Conservation (phyloP, 2,113 vertebrate species). For the Paraplagusia blochii region DNA sequence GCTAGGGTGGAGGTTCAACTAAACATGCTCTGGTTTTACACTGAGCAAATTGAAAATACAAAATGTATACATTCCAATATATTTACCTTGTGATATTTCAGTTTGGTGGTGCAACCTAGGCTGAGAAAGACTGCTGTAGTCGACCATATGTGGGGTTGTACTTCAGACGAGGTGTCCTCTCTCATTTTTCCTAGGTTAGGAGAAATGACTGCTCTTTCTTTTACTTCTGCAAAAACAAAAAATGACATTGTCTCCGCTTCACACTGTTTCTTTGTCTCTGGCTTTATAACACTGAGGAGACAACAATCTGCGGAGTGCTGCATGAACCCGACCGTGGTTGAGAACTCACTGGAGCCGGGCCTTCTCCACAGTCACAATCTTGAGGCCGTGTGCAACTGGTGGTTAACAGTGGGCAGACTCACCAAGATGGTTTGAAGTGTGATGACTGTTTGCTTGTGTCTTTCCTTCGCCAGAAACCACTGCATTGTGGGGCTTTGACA, state of each 20-base stretch:
- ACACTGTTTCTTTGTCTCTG: conserved; percentile 10
- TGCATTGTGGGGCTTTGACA: conserved; percentile 16
- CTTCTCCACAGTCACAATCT: conserved; percentile 7
- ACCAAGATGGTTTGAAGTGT: conserved; percentile 23
- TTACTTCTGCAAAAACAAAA: too few species aligned
- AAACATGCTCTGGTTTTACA: too few species aligned
- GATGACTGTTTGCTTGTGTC: conserved; percentile 19
- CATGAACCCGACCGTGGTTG: conserved; percentile 32
- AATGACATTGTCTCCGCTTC: conserved; percentile 10
- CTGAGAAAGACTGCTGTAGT: too few species aligned
- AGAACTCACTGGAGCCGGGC: conserved; percentile 3
- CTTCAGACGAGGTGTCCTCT: too few species aligned
- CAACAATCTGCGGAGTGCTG: conserved; percentile 9
- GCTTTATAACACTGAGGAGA: conserved; percentile 14
- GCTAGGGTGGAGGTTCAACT: too few species aligned
- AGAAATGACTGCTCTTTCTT: too few species aligned
- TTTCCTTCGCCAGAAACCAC: conserved; percentile 32
- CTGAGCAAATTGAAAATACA: too few species aligned
- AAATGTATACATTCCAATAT: too few species aligned
- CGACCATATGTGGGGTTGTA: too few species aligned
- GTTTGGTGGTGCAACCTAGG: too few species aligned
- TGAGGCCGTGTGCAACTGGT: conserved; percentile 16
- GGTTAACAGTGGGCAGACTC: conserved; percentile 16
- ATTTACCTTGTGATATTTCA: too few species aligned
- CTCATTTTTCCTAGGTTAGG: too few species aligned